phyloP scores from a whole-genome alignment of 2,888 invertebrate genomes.

The Sinotaia quadrata region DNA sequence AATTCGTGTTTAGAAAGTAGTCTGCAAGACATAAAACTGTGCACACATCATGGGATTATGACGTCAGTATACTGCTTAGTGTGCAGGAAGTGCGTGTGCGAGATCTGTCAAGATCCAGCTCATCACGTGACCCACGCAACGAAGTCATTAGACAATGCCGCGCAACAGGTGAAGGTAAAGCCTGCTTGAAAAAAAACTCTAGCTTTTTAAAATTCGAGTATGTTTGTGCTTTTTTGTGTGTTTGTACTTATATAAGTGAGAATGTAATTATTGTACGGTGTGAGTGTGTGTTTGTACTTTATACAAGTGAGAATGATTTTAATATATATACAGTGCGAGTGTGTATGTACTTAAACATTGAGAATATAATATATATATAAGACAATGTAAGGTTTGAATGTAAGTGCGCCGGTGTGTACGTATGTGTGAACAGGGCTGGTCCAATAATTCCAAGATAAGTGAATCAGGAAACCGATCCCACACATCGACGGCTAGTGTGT shows the following conservation, averaged over 20 bases:
- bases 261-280: background rate
- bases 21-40: constrained; percentile 1
- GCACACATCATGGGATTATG: constrained; percentile 11
- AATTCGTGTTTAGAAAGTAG: constrained; percentile 16
- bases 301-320: too few species aligned
- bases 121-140: constrained; percentile 12
- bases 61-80: constrained; percentile 10
- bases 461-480: too few species aligned
- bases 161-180: constrained; percentile 7
- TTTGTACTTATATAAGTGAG: background rate
- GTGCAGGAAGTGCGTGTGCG: constrained; percentile 20
- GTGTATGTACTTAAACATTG: too few species aligned
- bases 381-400: too few species aligned
- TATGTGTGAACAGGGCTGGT: too few species aligned
- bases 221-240: constrained; percentile 7
- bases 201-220: background rate
- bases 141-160: constrained; percentile 4
- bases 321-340: too few species aligned
- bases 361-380: too few species aligned
- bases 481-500: too few species aligned
- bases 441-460: too few species aligned
- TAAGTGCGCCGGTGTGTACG: too few species aligned
- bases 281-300: too few species aligned
- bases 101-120: constrained; percentile 8
- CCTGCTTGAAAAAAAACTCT: background rate